Base-by-base conservation (phyloP, 2,888 invertebrate species). In the Lagria hirta region DNA sequence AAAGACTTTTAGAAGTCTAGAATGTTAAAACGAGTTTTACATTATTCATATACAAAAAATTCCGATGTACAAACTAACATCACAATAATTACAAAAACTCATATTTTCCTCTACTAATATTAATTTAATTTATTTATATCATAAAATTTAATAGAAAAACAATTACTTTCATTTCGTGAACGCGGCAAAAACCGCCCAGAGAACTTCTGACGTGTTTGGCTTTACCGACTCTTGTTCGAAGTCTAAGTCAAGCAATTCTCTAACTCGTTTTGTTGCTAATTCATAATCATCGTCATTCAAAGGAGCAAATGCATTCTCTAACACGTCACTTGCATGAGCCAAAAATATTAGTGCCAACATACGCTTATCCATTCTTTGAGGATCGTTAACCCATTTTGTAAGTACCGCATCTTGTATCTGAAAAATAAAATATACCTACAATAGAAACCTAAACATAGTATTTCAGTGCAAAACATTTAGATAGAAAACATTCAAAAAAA, bases 101-200 rank as follows among this genome's bases (percentile, higher is more conserved):
- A 48, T 48, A 43, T 43, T 32, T 32, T 34, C 28, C 24, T n/a
- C n/a, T n/a, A 36, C 24, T 35, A 20, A 34, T 32, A 24, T 28
- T 16, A 37, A 30, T 18, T 26, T 26, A 43, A 33, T 43, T 43
- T 46, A 41, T 41, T 35, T 36, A 30, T 47, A 29, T 18, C n/a
- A 36, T 41, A 24, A 33, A 38, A 22, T 27, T 40, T 40, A 21
- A 23, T 44, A 17, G 24, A 27, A 34, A 44, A 44, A 37, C 38
- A 23, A 29, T 33, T 33, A 35, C 30, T 33, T 28, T 82, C 87
- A 98, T 84, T 98, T 98, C 65, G 91, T 93, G 77, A 98, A 97
- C 48, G 97, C 93, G 58, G 96, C 91, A 75, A 99, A 96, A 46
- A 99, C 98, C 37, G 97, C 96, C 98, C 98, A 99, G 78, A 99